A percentile compares a stretch with the other conserved stretches of the same genome.
phyloP scores from a whole-genome alignment of 2,797 vertebrate species.

The Gallinago nigripennis region DNA sequence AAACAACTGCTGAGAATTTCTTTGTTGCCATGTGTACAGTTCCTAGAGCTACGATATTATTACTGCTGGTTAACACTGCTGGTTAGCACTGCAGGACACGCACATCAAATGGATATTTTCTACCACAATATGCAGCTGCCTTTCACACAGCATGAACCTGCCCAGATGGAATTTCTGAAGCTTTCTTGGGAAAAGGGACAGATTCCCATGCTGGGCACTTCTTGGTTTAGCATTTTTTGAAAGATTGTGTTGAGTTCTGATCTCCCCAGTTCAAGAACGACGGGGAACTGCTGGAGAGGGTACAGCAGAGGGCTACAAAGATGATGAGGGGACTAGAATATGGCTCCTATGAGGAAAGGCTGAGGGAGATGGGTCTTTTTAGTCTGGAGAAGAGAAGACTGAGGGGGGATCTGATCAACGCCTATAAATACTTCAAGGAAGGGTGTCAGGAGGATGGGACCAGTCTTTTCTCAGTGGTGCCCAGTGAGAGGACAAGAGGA shows the following conservation, averaged over 20 bases:
- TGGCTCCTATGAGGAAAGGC: no score
- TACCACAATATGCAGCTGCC: rapidly evolving
- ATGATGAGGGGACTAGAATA: no score
- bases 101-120: background rate
- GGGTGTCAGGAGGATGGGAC: no score
- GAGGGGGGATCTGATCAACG: no score
- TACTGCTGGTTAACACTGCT: background rate
- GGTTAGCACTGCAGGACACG: background rate
- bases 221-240: background rate
- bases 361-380: no score
- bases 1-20: background rate
- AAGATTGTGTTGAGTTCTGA: background rate
- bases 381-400: no score
- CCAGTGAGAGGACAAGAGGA: no score
- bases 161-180: background rate
- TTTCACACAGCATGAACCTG: background rate
- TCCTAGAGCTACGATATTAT: background rate
- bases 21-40: background rate
- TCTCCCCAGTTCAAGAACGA: no score
- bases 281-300: no score
- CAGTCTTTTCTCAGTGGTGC: no score
- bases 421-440: no score
- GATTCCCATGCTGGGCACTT: background rate
- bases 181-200: background rate
- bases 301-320: no score